Evolutionary conservation across 2,888 invertebrate species (phyloP), one percentile per base, ranked within the genome.

Genomic region (Acanthosepion esculentum): DNA sequence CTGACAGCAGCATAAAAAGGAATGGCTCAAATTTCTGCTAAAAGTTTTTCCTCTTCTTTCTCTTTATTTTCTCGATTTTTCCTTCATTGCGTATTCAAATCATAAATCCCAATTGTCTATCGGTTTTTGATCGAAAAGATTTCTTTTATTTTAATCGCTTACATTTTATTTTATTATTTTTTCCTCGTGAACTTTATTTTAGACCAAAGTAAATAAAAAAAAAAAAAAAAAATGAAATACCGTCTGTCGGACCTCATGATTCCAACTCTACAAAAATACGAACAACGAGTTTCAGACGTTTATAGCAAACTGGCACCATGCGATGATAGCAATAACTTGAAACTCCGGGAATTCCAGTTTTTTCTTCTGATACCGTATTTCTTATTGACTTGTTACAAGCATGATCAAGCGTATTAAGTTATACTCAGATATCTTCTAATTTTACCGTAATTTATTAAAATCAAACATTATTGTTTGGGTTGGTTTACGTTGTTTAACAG

Each of bases 61-160:
- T 78, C 7, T 78, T n/a, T 78, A 1, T 78, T 78, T 29, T 15
- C n/a, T n/a, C 78, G n/a, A 33, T 12, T 78, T n/a, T n/a, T 29
- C 26, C n/a, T 78, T 78, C 78, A 78, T 78, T n/a, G n/a, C 23
- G 12, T 33, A 78, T 78, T 78, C n/a, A 12, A n/a, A n/a, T 78
- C 78, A 78, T 78, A n/a, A 78, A 78, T 78, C n/a, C 15, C 78
- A 78, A 78, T 78, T 78, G 78, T 78, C 78, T n/a, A n/a, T 78
- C 12, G n/a, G 8, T 12, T 10, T n/a, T 10, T n/a, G 78, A 78
- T n/a, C 15, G 78, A n/a, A n/a, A n/a, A n/a, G n/a, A n/a, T 15
- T 15, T 33, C 23, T 33, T 15, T 78, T 33, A 33, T 18, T 78
- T 33, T 78, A 78, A n/a, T 78, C 18, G n/a, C n/a, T 33, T 33